Base-by-base conservation (phyloP, 2,113 vertebrate genomes). In the Cercopithecus mona region DNA sequence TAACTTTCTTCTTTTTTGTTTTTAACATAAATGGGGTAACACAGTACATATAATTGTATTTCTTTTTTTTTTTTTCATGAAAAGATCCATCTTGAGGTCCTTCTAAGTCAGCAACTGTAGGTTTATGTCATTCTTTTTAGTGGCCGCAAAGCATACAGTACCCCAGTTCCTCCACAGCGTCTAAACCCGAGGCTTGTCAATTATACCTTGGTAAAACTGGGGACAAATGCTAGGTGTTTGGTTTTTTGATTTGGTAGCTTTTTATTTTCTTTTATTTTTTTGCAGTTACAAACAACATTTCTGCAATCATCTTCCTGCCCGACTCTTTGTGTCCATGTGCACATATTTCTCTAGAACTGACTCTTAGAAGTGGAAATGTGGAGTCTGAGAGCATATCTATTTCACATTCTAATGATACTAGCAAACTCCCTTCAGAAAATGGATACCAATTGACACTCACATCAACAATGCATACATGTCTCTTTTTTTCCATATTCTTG, bases 301-400 rank as follows among this genome's bases (percentile, higher is more conserved):
- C 88, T 18, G 35, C 45, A 50, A 1, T 25, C 27, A 6, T n/a
- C 88, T 64, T 68, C 5, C 0, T 0, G 7, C 64, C 8, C 27
- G 7, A 0, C 6, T 61, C 55, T 25, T 30, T 23, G 48, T 6
- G 45, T 16, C 13, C 5, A 1, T 0, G 16, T n/a, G 27, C 43
- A 20, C 52, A 0, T 61, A 35, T 18, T 76, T 88, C 78, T 61
- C 55, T 10, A 20, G 43, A 52, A 52, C 0, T 20, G 70, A 35
- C 43, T 80, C 25, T 38, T 14, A n/a, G 45, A 45, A 57, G 43
- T 20, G 45, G 55, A 64, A 13, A 5, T 40, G 72, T 84, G 32
- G 45, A 40, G 76, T 45, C 43, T 0, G 3, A 57, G 45, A 38
- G 20, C 35, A 16, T 23, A 5, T 3, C 22, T 25, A 2, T 18